Conservation (phyloP, 1,140 invertebrate species). For the Diorhabda elongata region DNA sequence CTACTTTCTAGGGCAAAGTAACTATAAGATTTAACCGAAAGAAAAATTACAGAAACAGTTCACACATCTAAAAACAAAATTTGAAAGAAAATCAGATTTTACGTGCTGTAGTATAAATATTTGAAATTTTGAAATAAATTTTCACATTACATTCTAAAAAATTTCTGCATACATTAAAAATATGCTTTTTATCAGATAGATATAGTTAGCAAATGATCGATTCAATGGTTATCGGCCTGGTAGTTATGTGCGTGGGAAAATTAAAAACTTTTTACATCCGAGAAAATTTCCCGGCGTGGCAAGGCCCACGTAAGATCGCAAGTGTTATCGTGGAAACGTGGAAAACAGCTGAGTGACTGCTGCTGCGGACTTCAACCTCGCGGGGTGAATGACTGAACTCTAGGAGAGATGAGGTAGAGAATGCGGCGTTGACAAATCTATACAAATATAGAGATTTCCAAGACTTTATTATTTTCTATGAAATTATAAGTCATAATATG, state of each 20-base stretch:
- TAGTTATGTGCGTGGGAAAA: neutral
- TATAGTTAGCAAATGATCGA: too few relatives aligned
- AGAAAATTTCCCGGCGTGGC: neutral
- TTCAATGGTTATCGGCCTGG: neutral
- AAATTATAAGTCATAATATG: neutral
- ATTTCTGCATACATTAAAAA: too few relatives aligned
- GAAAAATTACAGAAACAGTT: too few relatives aligned
- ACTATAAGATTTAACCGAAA: too few relatives aligned
- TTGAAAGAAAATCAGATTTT: too few relatives aligned
- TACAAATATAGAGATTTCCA: neutral
- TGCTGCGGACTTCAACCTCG: slow-evolving; percentile 1
- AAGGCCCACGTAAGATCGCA: neutral
- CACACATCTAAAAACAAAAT: too few relatives aligned
- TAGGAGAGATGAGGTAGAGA: neutral
- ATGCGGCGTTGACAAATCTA: neutral
- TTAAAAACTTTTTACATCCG: neutral
- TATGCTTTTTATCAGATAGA: too few relatives aligned
- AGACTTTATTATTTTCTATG: neutral
- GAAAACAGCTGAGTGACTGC: slow-evolving; percentile 1
- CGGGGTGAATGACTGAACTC: slow-evolving; percentile 1
- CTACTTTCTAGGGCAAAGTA: too few relatives aligned
- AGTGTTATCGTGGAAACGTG: neutral
- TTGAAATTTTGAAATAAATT: too few relatives aligned
- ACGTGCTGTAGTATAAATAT: too few relatives aligned
- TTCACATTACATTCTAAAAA: too few relatives aligned